These are phyloP conservation scores for Varanus komodoensis DNA, from an alignment of 2,113 vertebrate genomes.

Conservation along the genomic window DNA sequence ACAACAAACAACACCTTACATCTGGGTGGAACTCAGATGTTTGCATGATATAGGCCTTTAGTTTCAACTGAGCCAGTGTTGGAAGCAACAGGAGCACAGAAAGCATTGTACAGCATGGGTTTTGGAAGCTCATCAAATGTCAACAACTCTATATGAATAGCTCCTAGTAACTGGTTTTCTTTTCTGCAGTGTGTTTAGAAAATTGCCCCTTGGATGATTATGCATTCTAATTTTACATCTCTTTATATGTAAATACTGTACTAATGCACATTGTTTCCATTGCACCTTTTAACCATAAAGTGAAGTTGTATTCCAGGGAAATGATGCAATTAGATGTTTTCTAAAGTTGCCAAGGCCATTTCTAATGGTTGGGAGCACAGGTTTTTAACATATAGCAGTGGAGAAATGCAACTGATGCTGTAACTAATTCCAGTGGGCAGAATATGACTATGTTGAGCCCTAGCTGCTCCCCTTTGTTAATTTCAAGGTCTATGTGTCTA, in stretches of 20 bases:
- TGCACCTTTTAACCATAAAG: neutral
- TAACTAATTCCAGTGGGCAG: neutral
- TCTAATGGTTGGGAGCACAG: neutral
- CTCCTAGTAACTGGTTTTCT: neutral
- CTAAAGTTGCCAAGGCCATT: neutral
- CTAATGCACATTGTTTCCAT: neutral
- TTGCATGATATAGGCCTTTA: too few species aligned
- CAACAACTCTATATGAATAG: neutral
- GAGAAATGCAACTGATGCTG: neutral
- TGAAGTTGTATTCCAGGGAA: neutral
- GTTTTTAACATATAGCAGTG: neutral
- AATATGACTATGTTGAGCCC: slow-evolving; percentile 1
- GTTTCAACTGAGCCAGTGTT: too few species aligned
- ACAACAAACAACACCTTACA: too few species aligned
- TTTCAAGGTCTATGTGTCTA: slow-evolving; percentile 11
- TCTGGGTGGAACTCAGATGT: too few species aligned
- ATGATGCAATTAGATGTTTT: neutral
- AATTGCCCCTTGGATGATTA: neutral
- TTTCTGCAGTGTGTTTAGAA: neutral
- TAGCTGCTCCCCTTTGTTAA: slow-evolving; percentile 19
- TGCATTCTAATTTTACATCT: neutral
- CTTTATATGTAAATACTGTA: neutral
- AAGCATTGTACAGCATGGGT: neutral
- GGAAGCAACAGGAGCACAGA: neutral
- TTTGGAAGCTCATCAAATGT: neutral